Evolutionary conservation across 2,888 invertebrate species (phyloP), one percentile per base, ranked within the genome.

Genomic region (Diploptera punctata): DNA sequence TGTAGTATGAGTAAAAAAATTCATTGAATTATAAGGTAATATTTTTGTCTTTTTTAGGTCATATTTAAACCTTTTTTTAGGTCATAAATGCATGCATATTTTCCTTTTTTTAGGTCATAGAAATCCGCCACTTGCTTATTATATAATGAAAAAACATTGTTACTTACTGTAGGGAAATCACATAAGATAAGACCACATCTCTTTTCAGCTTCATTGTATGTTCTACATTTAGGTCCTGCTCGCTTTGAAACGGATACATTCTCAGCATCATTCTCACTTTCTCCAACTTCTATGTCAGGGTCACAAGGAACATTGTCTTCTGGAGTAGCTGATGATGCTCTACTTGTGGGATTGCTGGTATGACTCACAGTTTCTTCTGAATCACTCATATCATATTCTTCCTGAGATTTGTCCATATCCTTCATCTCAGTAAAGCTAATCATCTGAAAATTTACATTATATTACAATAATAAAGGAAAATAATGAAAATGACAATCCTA

Each of bases 161-260:
- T 73, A 77, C 74, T 75, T 47, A 75, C 75, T 31, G 71, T 67
- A 67, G 73, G 74, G 18, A 79, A 79, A 70, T 82, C 80, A n/a
- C 77, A 78, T 69, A 81, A 82, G 16, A 80, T 75, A 18, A 83
- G 72, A 16, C 82, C 83, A 73, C 79, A 83, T 31, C 80, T 79
- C 72, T 81, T 75, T 68, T 80, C 78, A 54, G 80, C 81, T 29
- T 79, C 79, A 0, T 77, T 70, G 57, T 83, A 83, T 13, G 77
- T 81, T 16, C 77, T 77, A 0, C 82, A 10, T 16, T 29, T 13
- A 18, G 19, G 29, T 29, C 52, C 19, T 16, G 29, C 16, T 24
- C 26, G n/a, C n/a, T 24, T 33, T 31, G 61, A 26, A 24, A 61
- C 26, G 1, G 29, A 29, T 16, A 24, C 57, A 31, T 33, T 61